Base-by-base conservation (phyloP, 1,140 invertebrate genomes). In the Neuroterus valhalla region DNA sequence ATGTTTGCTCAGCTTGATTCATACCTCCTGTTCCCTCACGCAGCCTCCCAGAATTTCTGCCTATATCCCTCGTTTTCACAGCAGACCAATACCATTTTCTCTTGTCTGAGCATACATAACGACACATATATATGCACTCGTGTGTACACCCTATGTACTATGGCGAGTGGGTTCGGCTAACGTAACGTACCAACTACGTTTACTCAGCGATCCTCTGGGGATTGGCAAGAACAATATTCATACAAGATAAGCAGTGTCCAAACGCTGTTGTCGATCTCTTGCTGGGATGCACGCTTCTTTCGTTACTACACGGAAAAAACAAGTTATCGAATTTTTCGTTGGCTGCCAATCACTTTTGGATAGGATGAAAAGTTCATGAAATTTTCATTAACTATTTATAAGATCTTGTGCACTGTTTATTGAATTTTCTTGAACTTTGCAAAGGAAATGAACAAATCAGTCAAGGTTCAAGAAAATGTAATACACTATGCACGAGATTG, bases 1-100 rank as follows among this genome's bases (percentile, higher is more conserved):
- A 88, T 90, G 89, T 90, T 90, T 90, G 86, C 86, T 85, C 87
- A 90, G 88, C 89, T 90, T 89, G 89, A 90, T 90, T 89, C 88
- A 86, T 87, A 83, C 84, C 83, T 80, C 85, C 77, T 80, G 19
- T 19, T 52, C 15, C 45, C 75, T 75, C 74, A 23, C 44, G 55
- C 46, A 43, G 68, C 70, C 69, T 66, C 72, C 50, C 72, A 46
- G 74, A 73, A 71, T 77, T 71, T 77, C 78, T 78, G 73, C 75
- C 75, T 78, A 69, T 74, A 67, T 70, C 55, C 66, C 67, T 67
- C 77, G 77, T 78, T 79, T 80, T 71, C 77, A 70, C 72, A 73
- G 83, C 76, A 81, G 82, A 85, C 82, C 78, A 75, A 72, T 62
- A 67, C 76, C 74, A 78, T 78, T 69, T 77, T 75, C 71, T 68